A percentile compares a stretch with the other conserved stretches of the same genome.
phyloP scores from a whole-genome alignment of 2,113 vertebrate species.

The Meles meles region DNA sequence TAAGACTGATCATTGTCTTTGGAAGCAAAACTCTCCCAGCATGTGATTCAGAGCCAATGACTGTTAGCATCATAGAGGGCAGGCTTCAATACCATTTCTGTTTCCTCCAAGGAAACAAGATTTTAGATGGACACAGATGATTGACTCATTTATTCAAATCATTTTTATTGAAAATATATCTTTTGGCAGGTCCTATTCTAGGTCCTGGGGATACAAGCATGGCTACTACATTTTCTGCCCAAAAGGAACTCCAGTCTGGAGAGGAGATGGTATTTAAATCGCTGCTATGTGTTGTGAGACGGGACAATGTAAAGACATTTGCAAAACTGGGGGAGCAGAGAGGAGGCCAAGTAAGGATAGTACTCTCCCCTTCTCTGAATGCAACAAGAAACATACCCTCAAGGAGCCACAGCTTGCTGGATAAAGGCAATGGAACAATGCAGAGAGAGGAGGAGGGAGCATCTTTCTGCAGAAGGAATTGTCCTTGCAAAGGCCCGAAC shows the following conservation, averaged over 20 bases:
- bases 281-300: not conserved
- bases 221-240: not conserved
- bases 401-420: not conserved
- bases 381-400: not conserved
- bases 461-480: not conserved
- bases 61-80: not conserved
- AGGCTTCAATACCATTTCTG: not conserved
- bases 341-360: not conserved
- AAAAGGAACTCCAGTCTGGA: not conserved
- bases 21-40: not conserved
- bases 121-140: not conserved
- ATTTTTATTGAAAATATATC: not conserved
- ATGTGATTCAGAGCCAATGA: not conserved
- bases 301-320: not conserved
- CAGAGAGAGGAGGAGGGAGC: not conserved
- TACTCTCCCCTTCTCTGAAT: not conserved
- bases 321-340: not conserved
- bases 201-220: not conserved
- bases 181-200: not conserved
- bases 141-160: not conserved
- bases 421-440: not conserved
- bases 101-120: not conserved
- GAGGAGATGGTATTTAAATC: not conserved
- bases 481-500: not conserved
- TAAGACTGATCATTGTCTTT: not conserved